Conservation (phyloP, 2,888 invertebrate species). For the Brachyopa scutellaris region DNA sequence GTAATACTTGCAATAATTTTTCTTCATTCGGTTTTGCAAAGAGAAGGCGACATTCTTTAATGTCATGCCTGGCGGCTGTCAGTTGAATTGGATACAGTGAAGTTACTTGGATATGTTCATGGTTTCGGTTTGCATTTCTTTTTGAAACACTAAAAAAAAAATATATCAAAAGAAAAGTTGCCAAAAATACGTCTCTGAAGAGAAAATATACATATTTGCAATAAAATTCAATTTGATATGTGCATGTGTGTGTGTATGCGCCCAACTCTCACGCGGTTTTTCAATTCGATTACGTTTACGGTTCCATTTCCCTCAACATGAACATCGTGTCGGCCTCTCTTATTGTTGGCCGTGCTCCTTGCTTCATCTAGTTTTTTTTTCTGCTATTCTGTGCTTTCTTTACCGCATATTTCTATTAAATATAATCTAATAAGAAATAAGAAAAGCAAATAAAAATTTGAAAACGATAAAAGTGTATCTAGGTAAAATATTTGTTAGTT, state of each 20-base stretch:
- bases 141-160: background rate
- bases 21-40: too few relatives aligned
- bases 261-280: constrained; percentile 57
- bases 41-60: background rate
- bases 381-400: constrained; percentile 18
- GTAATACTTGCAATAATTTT: constrained; percentile 19
- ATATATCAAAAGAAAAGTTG: constrained; percentile 2
- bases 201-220: constrained; percentile 31
- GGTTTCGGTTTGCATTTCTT: background rate
- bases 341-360: constrained; percentile 21
- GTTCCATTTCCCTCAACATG: constrained; percentile 20
- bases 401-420: constrained; percentile 33
- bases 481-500: too few relatives aligned
- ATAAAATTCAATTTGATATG: background rate
- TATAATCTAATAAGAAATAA: constrained; percentile 55
- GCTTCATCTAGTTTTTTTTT: constrained; percentile 42
- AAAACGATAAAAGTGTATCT: background rate
- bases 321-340: constrained; percentile 17
- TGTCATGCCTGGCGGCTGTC: background rate
- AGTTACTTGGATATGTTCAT: background rate
- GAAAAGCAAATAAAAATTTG: background rate
- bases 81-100: background rate
- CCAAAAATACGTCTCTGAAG: constrained; percentile 50
- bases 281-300: constrained; percentile 52
- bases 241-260: constrained; percentile 14